phyloP scores from a whole-genome alignment of 2,113 vertebrate genomes.

The Hypanus sabinus region DNA sequence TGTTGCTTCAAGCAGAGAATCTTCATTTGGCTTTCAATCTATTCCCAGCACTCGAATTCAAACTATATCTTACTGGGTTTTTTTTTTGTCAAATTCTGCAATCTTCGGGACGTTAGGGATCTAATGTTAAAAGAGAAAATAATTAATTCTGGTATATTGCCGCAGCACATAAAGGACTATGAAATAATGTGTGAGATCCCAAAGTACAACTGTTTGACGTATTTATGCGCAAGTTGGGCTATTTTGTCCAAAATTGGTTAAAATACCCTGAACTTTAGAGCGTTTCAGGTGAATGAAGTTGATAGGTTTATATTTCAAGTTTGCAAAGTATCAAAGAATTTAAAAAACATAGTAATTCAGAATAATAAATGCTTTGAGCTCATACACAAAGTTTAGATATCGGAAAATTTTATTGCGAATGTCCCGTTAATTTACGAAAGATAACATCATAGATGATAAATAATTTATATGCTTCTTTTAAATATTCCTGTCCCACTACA shows the following conservation, averaged over 20 bases:
- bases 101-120: too few relatives aligned
- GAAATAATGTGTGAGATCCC: background rate
- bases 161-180: too few relatives aligned
- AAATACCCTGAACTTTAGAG: background rate
- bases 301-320: background rate
- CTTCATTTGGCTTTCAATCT: background rate
- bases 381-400: background rate
- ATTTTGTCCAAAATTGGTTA: background rate
- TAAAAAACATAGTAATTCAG: too few relatives aligned
- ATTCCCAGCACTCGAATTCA: background rate
- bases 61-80: background rate
- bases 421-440: background rate
- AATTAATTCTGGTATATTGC: background rate
- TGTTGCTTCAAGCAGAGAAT: conserved; percentile 77
- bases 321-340: background rate
- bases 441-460: background rate
- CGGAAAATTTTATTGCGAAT: background rate
- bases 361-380: too few relatives aligned
- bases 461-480: background rate
- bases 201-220: background rate
- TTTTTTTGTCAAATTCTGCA: background rate
- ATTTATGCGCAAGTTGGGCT: background rate
- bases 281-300: background rate
- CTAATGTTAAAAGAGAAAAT: too few relatives aligned
- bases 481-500: too few relatives aligned